Evolutionary conservation across 2,888 invertebrate species (phyloP).

Genomic region (Drosophila stalkeri): DNA sequence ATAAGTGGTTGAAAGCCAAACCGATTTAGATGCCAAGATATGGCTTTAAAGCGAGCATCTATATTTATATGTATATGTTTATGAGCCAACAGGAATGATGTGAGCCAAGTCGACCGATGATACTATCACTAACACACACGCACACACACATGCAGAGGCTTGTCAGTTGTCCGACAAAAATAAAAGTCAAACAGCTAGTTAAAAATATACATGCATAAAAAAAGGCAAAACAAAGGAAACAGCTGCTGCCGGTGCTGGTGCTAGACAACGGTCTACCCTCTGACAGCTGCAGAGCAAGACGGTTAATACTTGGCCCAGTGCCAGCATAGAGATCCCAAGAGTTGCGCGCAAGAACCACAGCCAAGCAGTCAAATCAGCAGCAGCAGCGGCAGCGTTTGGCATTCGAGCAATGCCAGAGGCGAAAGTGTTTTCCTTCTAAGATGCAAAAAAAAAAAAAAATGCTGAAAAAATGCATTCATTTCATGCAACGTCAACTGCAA

Average conservation of each 20-base stretch:
- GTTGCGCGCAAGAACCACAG: conserved; percentile 33
- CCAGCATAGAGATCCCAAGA: conserved; percentile 42
- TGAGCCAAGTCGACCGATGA: conserved; percentile 8
- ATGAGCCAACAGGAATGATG: conserved; percentile 22
- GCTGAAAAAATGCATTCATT: conserved; percentile 61
- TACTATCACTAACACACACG: conserved; percentile 35
- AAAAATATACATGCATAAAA: conserved; percentile 65
- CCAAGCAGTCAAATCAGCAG: conserved; percentile 16
- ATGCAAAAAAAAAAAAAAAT: conserved; percentile 1
- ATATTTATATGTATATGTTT: conserved; percentile 19
- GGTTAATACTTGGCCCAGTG: conserved; percentile 34
- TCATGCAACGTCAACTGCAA: conserved; percentile 63
- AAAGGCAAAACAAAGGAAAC: conserved; percentile 19
- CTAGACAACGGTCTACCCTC: conserved; percentile 32
- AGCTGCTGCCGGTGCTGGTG: conserved; percentile 37
- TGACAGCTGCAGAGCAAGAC: conserved; percentile 35
- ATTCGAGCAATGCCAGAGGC: conserved; percentile 73
- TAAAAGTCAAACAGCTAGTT: conserved; percentile 58
- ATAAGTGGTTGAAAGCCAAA: conserved; percentile 30
- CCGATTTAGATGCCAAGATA: conserved; percentile 54
- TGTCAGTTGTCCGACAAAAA: conserved; percentile 57
- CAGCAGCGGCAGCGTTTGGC: conserved; percentile 49
- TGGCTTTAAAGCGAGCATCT: conserved; percentile 19
- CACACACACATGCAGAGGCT: conserved; percentile 20
- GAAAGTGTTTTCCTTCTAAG: conserved; percentile 64